A percentile compares a stretch with the other conserved stretches of the same genome.
Evolutionary conservation across 2,113 vertebrate species (phyloP).

Genomic region (Atractosteus spatula): DNA sequence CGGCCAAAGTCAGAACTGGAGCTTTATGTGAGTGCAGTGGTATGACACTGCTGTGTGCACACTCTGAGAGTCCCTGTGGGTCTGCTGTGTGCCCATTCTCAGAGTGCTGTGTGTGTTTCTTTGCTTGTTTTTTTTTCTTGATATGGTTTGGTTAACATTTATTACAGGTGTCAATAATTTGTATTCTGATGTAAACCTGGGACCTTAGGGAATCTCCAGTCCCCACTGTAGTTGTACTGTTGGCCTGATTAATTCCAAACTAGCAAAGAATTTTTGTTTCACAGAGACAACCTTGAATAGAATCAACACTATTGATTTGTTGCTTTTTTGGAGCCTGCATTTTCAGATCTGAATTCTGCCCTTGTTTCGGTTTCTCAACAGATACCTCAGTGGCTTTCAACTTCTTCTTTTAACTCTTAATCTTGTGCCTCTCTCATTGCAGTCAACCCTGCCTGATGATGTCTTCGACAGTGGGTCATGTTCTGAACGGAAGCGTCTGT

Average conservation of each 20-base stretch:
- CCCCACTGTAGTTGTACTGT: too few species aligned
- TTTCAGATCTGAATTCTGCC: not conserved
- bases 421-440: constrained; percentile 30
- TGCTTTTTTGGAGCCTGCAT: too few species aligned
- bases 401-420: constrained; percentile 12
- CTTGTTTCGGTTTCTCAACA: not conserved
- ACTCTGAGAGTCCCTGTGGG: constrained; percentile 23
- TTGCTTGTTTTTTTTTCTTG: not conserved
- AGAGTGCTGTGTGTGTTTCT: not conserved
- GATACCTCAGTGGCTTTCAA: not conserved
- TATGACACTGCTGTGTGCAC: constrained; percentile 7
- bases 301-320: too few species aligned
- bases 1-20: constrained; percentile 86
- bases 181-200: too few species aligned
- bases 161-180: too few species aligned
- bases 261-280: too few species aligned
- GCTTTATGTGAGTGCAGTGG: constrained; percentile 86
- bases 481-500: constrained; percentile 78
- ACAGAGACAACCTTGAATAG: too few species aligned
- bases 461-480: constrained; percentile 78
- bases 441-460: constrained; percentile 86
- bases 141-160: not conserved
- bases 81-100: constrained; percentile 14
- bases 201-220: too few species aligned
- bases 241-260: too few species aligned